Base-by-base conservation (phyloP, 1,140 invertebrate species). In the Zaprionus taronus region DNA sequence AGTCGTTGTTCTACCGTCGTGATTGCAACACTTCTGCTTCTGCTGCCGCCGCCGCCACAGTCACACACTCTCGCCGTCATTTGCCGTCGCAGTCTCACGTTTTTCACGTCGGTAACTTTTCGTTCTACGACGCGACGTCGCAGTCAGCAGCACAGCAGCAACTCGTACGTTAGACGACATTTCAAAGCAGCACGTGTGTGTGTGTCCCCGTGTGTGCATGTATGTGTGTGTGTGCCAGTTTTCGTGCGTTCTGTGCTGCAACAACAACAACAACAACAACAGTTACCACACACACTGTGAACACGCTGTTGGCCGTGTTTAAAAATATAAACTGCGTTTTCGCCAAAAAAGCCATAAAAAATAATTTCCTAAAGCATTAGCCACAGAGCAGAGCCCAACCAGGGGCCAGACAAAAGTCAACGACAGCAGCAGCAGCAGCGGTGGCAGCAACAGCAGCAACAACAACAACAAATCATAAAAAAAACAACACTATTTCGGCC, bases 1-100 rank as follows among this genome's bases (percentile, higher is more conserved):
- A 91, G 90, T 91, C 85, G 90, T 83, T 91, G 84, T 91, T 91
- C 90, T 91, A 91, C 90, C 91, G 90, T 91, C 82, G 85, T 90
- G 90, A 91, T 91, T 91, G 84, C 90, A 91, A 91, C 89, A 91
- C 89, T 80, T 89, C 76, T 86, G 75, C 75, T 76, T 72, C 68
- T 76, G 61, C 68, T 62, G 61, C 69, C 6, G 47, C 69, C 14
- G 28, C 41, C 11, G 11, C 31, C 38, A 60, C 31, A 55, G 6
- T 24, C 28, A 66, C 34, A 69, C 47, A 72, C 34, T 51, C 44
- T 72, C 68, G 65, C 41, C 26, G 55, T 57, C 64, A 56, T 36
- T 63, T 51, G 73, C 73, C 68, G 73, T 72, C 44, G 56, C 56
- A 68, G 72, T 75, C 60, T 71, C 73, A 71, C 73, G 73, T 77